Evolutionary conservation across 2,888 invertebrate genomes (phyloP), one percentile per base, ranked within the genome.

Genomic region (Ptychoptera albimana): DNA sequence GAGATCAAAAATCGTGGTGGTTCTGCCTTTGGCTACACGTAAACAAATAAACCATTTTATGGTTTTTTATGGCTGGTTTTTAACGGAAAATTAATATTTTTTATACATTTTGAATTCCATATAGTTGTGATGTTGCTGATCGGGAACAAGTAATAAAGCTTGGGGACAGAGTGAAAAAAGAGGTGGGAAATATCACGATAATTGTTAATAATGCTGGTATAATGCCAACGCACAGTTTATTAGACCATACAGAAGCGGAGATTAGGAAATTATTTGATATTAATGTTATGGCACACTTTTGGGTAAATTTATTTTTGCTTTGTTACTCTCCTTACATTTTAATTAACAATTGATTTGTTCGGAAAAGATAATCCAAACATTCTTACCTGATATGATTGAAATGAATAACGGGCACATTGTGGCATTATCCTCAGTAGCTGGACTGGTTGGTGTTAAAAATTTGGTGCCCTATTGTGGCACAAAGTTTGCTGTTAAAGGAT

Each of bases 151-250:
- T 89, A 6, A 60, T 75, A 34, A 69, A 70, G 32, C 55, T 77
- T 37, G 80, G 79, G 0, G 71, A 71, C 45, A 73, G 71, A 58
- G 71, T 85, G 1, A 72, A 72, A 43, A 64, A 69, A 15, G 82
- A 87, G 52, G 78, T 87, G 0, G 88, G 88, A 0, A 73, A 76
- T 45, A 77, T 89, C 2, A 76, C 77, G 1, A 77, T 89, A 56
- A 62, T 89, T 42, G 68, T 89, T 2, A 88, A 88, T 64, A 89
- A 89, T 65, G 89, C 88, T 0, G 89, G 88, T 11, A 82, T 89
- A 49, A 85, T 88, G 82, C 84, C 86, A 0, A 79, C 80, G 56
- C 81, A 79, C 59, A 67, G 77, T 0, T 65, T 88, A 15, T 56
- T 80, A 44, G 68, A 78, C 42, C 77, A 80, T 43, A 73, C 71